A percentile compares a stretch with the other conserved stretches of the same genome.
Conservation (phyloP, 2,113 vertebrate genomes). For the Ameiurus melas region DNA sequence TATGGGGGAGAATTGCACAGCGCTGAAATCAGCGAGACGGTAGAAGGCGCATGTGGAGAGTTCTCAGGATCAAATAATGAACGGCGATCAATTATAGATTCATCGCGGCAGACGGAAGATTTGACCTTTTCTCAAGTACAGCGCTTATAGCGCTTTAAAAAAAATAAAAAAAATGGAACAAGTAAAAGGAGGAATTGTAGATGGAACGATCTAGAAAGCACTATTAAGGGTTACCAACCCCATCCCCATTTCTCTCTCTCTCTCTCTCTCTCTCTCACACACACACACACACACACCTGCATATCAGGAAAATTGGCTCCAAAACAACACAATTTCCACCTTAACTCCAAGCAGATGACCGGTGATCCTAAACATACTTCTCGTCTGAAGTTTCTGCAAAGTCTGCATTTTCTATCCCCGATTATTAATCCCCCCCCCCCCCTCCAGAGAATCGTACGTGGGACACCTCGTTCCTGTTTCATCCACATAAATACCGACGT, state of each 20-base stretch:
- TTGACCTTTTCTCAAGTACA: background rate
- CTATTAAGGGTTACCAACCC: background rate
- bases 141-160: no score
- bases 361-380: background rate
- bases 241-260: no score
- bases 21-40: background rate
- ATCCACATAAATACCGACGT: background rate
- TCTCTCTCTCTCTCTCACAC: background rate
- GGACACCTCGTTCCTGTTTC: background rate
- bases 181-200: background rate
- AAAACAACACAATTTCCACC: background rate
- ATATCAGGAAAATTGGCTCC: background rate
- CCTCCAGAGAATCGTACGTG: no score
- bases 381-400: background rate
- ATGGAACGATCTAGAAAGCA: background rate
- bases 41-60: background rate
- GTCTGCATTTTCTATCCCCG: background rate
- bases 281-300: background rate
- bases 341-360: background rate
- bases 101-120: background rate
- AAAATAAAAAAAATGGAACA: background rate
- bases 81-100: constrained; percentile 1
- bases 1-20: background rate
- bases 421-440: no score
- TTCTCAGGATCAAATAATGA: background rate